phyloP scores from a whole-genome alignment of 2,113 vertebrate genomes.

The Rhinichthys klamathensis region DNA sequence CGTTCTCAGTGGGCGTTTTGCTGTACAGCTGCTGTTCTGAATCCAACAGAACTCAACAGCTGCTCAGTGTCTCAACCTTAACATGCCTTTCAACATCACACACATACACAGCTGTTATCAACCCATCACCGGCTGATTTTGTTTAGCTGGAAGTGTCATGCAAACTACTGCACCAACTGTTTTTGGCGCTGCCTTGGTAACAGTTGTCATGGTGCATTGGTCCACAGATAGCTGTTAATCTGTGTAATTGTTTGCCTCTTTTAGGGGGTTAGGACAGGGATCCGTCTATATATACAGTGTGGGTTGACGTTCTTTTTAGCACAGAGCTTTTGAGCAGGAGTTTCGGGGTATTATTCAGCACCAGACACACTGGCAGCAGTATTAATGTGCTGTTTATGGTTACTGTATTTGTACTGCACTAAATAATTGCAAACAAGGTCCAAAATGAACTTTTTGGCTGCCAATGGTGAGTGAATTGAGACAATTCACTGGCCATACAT shows the following conservation, averaged over 20 bases:
- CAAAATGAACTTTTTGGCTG: background rate
- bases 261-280: background rate
- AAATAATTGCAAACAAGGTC: background rate
- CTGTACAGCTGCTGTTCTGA: background rate
- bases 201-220: slow-evolving; percentile 25
- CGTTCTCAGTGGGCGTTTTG: slow-evolving; percentile 8
- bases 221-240: slow-evolving; percentile 24
- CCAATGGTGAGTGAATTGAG: too few relatives aligned
- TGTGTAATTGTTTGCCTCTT: slow-evolving; percentile 6
- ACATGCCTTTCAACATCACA: slow-evolving; percentile 44
- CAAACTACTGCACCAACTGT: background rate
- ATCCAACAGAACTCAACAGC: slow-evolving; percentile 42
- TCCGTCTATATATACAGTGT: background rate
- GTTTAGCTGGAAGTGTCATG: slow-evolving; percentile 54
- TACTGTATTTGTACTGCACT: background rate
- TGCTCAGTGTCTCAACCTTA: slow-evolving; percentile 40
- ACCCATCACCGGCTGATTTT: slow-evolving; percentile 42
- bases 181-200: slow-evolving; percentile 25
- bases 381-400: slow-evolving; percentile 11
- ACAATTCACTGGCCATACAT: too few relatives aligned
- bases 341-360: background rate
- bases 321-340: background rate
- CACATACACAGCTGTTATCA: background rate
- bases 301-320: background rate
- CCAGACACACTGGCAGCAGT: background rate